Evolutionary conservation across 2,888 invertebrate species (phyloP).

Genomic region (Labia minor): DNA sequence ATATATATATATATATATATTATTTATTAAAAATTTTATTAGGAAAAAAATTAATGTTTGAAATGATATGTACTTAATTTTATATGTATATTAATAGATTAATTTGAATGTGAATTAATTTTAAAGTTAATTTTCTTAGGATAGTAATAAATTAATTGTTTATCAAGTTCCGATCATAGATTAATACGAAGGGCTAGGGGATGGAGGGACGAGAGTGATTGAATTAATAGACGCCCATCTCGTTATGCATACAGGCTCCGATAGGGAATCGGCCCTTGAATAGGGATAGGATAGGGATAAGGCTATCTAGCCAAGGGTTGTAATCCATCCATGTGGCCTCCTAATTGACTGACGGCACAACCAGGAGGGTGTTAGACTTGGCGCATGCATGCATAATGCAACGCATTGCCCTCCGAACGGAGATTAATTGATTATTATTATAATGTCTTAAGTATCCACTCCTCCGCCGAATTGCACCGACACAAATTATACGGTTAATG

Average conservation of each 20-base stretch:
- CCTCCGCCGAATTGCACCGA: too few species aligned
- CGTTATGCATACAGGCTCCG: neutral
- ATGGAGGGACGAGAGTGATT: neutral
- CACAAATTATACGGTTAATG: too few species aligned
- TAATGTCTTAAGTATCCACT: too few species aligned
- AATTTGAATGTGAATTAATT: too few species aligned
- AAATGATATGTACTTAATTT: too few species aligned
- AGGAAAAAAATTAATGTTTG: too few species aligned
- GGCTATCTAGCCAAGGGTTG: conserved; percentile 3
- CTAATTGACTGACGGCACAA: neutral
- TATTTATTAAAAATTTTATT: too few species aligned
- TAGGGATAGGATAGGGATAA: neutral
- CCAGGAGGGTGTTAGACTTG: neutral
- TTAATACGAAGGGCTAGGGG: neutral
- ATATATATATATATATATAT: too few species aligned
- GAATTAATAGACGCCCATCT: conserved; percentile 13
- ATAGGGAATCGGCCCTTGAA: neutral
- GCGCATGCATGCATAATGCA: neutral
- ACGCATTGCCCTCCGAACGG: neutral
- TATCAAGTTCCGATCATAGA: neutral
- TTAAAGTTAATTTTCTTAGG: too few species aligned
- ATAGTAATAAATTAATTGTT: neutral
- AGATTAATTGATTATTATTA: neutral
- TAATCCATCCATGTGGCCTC: conserved; percentile 1
- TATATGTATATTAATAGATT: too few species aligned